phyloP scores from a whole-genome alignment of 2,888 invertebrate genomes.

The Doris montereyensis region DNA sequence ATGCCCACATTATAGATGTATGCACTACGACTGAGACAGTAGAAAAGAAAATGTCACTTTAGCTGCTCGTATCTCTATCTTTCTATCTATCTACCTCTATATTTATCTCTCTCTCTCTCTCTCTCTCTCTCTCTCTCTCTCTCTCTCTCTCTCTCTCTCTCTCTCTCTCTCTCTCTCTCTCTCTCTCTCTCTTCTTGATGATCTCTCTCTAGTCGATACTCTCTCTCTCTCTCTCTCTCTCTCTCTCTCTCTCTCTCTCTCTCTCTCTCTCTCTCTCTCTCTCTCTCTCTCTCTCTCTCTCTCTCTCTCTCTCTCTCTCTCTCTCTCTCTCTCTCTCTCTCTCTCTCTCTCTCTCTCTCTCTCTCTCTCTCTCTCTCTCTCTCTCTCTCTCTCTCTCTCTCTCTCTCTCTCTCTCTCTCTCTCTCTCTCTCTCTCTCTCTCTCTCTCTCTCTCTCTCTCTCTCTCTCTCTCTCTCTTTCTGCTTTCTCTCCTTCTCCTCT shows the following conservation, averaged over 20 bases:
- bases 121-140: background rate
- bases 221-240: constrained; percentile 11
- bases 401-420: constrained; percentile 10
- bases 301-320: background rate
- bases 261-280: constrained; percentile 21
- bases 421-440: background rate
- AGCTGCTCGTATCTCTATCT: constrained; percentile 10
- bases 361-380: constrained; percentile 9
- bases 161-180: background rate
- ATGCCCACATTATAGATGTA: no score
- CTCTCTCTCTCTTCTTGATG: background rate
- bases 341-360: constrained; percentile 6
- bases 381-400: background rate
- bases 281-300: constrained; percentile 1
- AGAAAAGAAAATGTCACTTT: background rate
- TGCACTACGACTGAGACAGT: background rate
- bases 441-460: constrained; percentile 20
- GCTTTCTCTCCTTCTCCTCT: background rate
- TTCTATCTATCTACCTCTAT: background rate
- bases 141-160: background rate
- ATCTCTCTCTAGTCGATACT: background rate
- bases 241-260: constrained; percentile 25
- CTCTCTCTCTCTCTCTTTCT: background rate
- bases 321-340: constrained; percentile 3
- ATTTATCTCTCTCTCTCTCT: background rate